Evolutionary conservation across 2,113 vertebrate genomes (phyloP), one percentile per base, ranked within the genome.

Genomic region (Pelecanoides urinatrix): DNA sequence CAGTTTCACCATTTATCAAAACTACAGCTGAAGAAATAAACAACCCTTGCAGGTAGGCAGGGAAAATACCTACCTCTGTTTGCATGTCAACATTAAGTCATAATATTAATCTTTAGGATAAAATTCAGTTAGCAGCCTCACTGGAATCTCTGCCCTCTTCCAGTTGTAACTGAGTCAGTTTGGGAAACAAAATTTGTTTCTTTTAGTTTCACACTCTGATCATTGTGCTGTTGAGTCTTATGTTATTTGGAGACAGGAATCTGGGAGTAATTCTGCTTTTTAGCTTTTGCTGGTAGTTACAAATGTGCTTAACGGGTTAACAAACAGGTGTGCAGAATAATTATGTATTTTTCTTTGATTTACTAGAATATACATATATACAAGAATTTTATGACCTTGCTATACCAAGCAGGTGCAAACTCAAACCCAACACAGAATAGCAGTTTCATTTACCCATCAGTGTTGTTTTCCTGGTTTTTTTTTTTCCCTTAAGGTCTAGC

Each of bases 21-120:
- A 99, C 99, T 91, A 99, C 98, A 59, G 97, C 98, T 70, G 97
- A 98, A 91, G 98, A 99, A 81, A 97, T 99, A 53, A 93, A 87
- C 66, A 99, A 99, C 95, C 99, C 99, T 93, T 99, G 99, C 98
- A 99, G 98, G 99, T 99, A 98, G 92, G 98, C 87, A 94, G 94
- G 73, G 62, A 84, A 96, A 93, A 42, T 49, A 75, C 40, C 30
- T 20, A 42, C 29, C 58, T 44, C 63, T 77, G 21, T 70, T 82
- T 91, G 61, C 52, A 62, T 74, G 75, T 42, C 75, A 93, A 16
- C 40, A 30, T 52, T 52, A 74, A 85, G 18, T 72, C 70, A 66
- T 45, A n/a, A 34, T n/a, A 73, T 44, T 72, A 65, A 80, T 79
- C 56, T 81, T 65, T 20, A 45, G 42, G 52, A 13, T 47, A 62